Percentiles rank a stretch among this genome's conserved stretches.
Conservation (phyloP, 1,140 invertebrate species). For the Temnothorax curvispinosus region DNA sequence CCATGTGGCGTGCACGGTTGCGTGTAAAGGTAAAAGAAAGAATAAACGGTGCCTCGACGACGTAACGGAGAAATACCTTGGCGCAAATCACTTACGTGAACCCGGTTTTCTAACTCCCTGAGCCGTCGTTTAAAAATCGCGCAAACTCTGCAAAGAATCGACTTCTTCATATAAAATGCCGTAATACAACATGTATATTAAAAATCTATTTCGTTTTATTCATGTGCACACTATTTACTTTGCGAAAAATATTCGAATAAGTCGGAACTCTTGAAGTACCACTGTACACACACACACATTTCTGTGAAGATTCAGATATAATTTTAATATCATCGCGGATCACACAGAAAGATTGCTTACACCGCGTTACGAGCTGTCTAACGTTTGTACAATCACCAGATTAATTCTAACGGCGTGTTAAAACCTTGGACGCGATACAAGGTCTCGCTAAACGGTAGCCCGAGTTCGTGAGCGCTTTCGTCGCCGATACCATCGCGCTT, state of each 20-base stretch:
- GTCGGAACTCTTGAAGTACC: background rate
- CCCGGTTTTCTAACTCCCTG: slow-evolving; percentile 1
- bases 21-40: slow-evolving; percentile 75
- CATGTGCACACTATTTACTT: background rate
- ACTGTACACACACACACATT: background rate
- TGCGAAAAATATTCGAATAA: background rate
- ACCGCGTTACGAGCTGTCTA: background rate
- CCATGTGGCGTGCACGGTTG: slow-evolving; percentile 74
- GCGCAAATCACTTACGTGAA: slow-evolving; percentile 12
- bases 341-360: background rate
- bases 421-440: slow-evolving; percentile 67
- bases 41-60: slow-evolving; percentile 51
- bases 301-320: background rate
- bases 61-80: slow-evolving; percentile 39
- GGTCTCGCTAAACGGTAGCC: slow-evolving; percentile 60
- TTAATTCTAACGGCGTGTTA: slow-evolving; percentile 55
- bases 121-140: background rate
- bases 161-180: background rate
- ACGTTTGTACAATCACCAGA: slow-evolving; percentile 2
- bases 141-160: background rate
- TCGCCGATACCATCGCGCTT: slow-evolving; percentile 64
- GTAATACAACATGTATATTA: background rate
- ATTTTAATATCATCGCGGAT: background rate
- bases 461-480: slow-evolving; percentile 51
- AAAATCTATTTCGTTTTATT: background rate